These are phyloP conservation scores for Tretioscincus oriximinensis DNA, from an alignment of 2,113 vertebrate genomes.

Conservation along the genomic window DNA sequence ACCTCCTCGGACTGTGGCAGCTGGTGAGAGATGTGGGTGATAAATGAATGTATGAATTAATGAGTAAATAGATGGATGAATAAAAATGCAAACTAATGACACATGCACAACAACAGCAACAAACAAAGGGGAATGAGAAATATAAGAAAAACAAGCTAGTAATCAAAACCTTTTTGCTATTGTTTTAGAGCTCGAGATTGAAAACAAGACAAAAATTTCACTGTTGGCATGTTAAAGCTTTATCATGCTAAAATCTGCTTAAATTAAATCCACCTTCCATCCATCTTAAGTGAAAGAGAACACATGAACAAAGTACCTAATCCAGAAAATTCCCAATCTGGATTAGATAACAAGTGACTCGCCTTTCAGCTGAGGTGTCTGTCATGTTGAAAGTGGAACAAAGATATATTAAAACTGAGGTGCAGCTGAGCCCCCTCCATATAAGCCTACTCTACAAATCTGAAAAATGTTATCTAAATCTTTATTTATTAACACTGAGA, in stretches of 20 bases:
- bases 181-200: not conserved
- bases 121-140: conserved; percentile 5
- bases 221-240: not conserved
- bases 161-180: not conserved
- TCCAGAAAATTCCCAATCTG: too few species aligned
- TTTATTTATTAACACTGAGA: too few species aligned
- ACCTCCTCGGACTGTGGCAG: conserved; percentile 80
- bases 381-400: too few species aligned
- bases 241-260: rapidly evolving
- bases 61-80: not conserved
- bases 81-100: not conserved
- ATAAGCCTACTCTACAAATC: too few species aligned
- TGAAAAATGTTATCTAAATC: too few species aligned
- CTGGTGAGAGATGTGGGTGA: conserved; percentile 63
- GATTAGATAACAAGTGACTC: too few species aligned
- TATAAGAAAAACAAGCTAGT: not conserved
- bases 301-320: too few species aligned
- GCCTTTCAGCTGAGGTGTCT: too few species aligned
- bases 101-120: not conserved
- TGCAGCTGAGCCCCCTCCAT: too few species aligned
- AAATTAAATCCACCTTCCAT: rapidly evolving
- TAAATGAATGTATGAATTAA: conserved; percentile 43
- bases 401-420: too few species aligned
- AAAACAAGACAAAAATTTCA: not conserved
- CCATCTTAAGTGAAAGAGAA: too few species aligned